phyloP scores from a whole-genome alignment of 2,113 vertebrate genomes.

The Heterochromis multidens region DNA sequence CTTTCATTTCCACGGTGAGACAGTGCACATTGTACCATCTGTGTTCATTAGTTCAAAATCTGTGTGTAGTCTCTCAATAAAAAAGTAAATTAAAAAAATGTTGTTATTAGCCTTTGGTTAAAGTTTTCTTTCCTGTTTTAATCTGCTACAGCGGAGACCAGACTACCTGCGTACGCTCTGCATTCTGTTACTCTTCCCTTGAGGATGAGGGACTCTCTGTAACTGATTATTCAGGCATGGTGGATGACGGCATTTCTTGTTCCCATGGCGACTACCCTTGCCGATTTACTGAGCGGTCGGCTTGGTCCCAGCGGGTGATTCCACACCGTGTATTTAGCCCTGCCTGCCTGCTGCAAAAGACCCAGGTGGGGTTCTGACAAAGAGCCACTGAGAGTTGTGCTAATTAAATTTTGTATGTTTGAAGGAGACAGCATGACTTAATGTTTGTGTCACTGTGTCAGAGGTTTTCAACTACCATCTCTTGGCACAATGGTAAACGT shows the following conservation, averaged over 20 bases:
- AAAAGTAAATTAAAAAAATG: slow-evolving; percentile 2
- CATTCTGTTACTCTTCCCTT: slow-evolving; percentile 41
- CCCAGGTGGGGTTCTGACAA: slow-evolving; percentile 65
- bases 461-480: slow-evolving; percentile 5
- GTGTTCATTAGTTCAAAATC: not conserved
- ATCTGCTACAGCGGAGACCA: slow-evolving; percentile 38
- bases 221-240: slow-evolving; percentile 55
- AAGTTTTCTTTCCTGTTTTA: slow-evolving; percentile 30
- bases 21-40: not conserved
- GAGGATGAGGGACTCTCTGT: slow-evolving; percentile 41
- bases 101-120: slow-evolving; percentile 39
- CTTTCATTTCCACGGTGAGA: slow-evolving; percentile 28
- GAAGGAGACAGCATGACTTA: slow-evolving; percentile 7
- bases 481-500: not conserved
- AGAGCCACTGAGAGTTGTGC: slow-evolving; percentile 19
- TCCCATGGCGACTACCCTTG: slow-evolving; percentile 89
- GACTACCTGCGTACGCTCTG: slow-evolving; percentile 37
- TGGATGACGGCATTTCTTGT: slow-evolving; percentile 70
- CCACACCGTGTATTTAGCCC: slow-evolving; percentile 89
- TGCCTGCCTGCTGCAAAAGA: slow-evolving; percentile 68
- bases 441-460: slow-evolving; percentile 6
- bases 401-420: slow-evolving; percentile 34
- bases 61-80: not conserved
- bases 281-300: slow-evolving; percentile 78
- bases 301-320: slow-evolving; percentile 78